Evolutionary conservation across 2,797 vertebrate genomes (phyloP).

Genomic region (Poliocrania exsul): DNA sequence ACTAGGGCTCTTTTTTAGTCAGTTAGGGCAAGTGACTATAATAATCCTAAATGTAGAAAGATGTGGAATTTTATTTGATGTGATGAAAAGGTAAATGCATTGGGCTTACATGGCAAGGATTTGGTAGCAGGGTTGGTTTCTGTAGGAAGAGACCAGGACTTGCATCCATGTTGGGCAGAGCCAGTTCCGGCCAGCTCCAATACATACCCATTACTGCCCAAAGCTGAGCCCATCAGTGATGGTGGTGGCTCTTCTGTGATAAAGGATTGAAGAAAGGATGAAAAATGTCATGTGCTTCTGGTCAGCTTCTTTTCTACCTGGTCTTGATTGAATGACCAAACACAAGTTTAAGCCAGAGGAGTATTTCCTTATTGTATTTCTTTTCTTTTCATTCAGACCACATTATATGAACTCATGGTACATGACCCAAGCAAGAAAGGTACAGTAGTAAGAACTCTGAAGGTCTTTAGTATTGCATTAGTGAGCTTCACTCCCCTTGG

Average conservation of each 20-base stretch:
- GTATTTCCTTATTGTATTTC: background rate
- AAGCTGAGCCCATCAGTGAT: fast-evolving
- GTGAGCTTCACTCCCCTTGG: constrained; percentile 52
- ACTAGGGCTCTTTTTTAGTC: background rate
- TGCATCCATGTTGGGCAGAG: fast-evolving
- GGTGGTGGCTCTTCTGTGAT: background rate
- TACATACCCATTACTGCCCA: background rate
- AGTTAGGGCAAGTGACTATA: fast-evolving
- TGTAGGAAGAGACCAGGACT: background rate
- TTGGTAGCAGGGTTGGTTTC: background rate
- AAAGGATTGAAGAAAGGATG: background rate
- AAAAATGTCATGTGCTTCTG: fast-evolving
- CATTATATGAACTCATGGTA: constrained; percentile 1
- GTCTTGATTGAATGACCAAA: background rate
- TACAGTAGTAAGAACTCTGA: constrained; percentile 54
- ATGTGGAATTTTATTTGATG: background rate
- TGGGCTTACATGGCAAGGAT: background rate
- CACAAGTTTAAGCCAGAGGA: background rate
- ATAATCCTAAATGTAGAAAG: background rate
- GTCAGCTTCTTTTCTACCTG: background rate
- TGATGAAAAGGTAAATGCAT: background rate
- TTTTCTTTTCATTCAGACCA: constrained; percentile 16
- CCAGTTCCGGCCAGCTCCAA: background rate
- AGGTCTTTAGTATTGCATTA: constrained; percentile 62
- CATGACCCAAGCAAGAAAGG: constrained; percentile 27